Evolutionary conservation across 2,797 vertebrate species (phyloP), one percentile per base, ranked within the genome.

Genomic region (Hyperoplus immaculatus): DNA sequence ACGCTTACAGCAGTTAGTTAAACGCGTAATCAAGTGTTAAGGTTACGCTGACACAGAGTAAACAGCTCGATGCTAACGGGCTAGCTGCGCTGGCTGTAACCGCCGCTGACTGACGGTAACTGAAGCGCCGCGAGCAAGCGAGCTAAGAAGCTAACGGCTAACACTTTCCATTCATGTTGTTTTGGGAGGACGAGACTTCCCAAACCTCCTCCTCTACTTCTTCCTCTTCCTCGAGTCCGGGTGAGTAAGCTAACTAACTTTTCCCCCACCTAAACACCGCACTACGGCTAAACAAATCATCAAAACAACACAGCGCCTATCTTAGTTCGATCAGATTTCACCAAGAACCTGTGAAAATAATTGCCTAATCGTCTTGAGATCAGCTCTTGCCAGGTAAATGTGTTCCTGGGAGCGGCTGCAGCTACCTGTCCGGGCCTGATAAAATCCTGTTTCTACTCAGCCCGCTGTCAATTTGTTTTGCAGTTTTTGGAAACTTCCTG

Each of bases 81-180:
- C 85, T 82, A 87, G 72, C 69, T 2, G 69, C 72, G 78, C 69
- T 61, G 84, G 39, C 68, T 68, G 8, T 15, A 70, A 53, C 60
- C 41, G 75, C 36, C 21, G 3, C 59, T 80, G 71, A 62, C 53
- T 6, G 54, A 64, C 29, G 29, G 21, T 68, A 0, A 46, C 4
- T 81, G 45, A 75, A 39, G 61, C 69, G 21, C 61, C 76, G 56
- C 56, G 11, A 60, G 59, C 63, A 11, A 60, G 59, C 63, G 4
- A 64, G 84, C 83, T 87, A 85, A 50, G 70, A 42, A 90, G 84
- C 89, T 29, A 29, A 29, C n/a, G 66, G 80, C 77, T 86, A 86
- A 84, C 71, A 80, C 80, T 70, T 85, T 72, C 73, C 82, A 87
- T 93, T 84, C 90, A 94, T 94, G 94, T 83, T 91, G 86, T 89